Conservation (phyloP, 1,140 invertebrate species). For the Branchinecta lynchi region DNA sequence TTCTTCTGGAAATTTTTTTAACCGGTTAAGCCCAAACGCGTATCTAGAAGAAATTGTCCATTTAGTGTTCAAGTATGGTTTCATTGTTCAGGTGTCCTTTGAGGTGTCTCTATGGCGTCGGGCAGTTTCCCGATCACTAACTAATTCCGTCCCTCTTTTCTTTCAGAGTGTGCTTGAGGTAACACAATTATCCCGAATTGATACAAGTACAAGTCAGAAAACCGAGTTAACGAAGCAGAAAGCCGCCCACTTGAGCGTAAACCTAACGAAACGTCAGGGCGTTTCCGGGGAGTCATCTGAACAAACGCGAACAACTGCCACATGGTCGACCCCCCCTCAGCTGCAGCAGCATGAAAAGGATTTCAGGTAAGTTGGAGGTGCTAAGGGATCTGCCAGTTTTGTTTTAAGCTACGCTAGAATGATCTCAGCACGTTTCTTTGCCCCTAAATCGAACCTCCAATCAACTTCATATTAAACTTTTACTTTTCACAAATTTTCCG, state of each 20-base stretch:
- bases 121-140: background rate
- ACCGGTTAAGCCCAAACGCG: too few relatives aligned
- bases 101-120: background rate
- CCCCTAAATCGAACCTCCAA: too few relatives aligned
- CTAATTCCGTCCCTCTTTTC: background rate
- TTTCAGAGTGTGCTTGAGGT: conserved; percentile 1
- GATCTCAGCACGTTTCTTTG: too few relatives aligned
- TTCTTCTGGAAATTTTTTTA: too few relatives aligned
- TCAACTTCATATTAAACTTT: too few relatives aligned
- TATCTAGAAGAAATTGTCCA: too few relatives aligned
- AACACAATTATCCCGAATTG: background rate
- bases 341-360: background rate
- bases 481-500: too few relatives aligned
- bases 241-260: background rate
- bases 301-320: background rate
- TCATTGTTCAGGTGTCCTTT: background rate
- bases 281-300: background rate
- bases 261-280: background rate
- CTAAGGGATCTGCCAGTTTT: too few relatives aligned
- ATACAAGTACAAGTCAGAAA: background rate
- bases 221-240: background rate
- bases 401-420: too few relatives aligned
- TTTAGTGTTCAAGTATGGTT: too few relatives aligned
- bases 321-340: background rate
- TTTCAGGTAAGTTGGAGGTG: background rate